Base-by-base conservation (phyloP, 2,888 invertebrate genomes). In the Drosophila nigricruria region DNA sequence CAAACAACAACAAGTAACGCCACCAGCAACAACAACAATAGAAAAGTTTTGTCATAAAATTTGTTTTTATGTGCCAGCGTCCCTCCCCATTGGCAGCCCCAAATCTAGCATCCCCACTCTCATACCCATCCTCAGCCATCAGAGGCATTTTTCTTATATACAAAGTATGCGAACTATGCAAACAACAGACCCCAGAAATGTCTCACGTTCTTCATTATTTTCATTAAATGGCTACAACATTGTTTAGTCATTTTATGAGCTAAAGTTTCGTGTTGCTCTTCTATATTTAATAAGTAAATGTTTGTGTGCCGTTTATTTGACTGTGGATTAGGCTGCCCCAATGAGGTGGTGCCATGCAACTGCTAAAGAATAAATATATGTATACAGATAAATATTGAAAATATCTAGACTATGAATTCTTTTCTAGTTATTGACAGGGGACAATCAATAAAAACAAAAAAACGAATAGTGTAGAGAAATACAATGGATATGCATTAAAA, bases 21-120 rank as follows among this genome's bases (percentile, higher is more conserved):
- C 34, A 52, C n/a, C 40, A 50, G 20, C 53, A 63, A 66, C 65
- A 76, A 76, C 68, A 82, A 71, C 64, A 73, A 68, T 54, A 59
- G 66, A 70, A 81, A 83, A 84, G 71, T 84, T 83, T 81, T 66
- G 73, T 71, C 84, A 81, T 83, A 85, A 84, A 84, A 81, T 81
- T 83, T 76, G 76, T 79, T 80, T 83, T 84, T 80, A 79, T 82
- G 79, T 71, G 47, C 62, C 65, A 56, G 59, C 61, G 59, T 34
- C 32, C 64, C 64, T 27, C 25, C 63, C 63, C 30, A 20, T n/a
- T 25, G n/a, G 3, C 57, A 45, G 16, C 20, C 27, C 36, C 45
- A 42, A 58, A 20, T 9, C 61, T 5, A 40, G 30, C n/a, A 30
- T 53, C 32, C 20, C 5, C 18, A 14, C 20, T n/a, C 27, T 14